Evolutionary conservation across 2,113 vertebrate species (phyloP).

Genomic region (Prietella phreatophila): DNA sequence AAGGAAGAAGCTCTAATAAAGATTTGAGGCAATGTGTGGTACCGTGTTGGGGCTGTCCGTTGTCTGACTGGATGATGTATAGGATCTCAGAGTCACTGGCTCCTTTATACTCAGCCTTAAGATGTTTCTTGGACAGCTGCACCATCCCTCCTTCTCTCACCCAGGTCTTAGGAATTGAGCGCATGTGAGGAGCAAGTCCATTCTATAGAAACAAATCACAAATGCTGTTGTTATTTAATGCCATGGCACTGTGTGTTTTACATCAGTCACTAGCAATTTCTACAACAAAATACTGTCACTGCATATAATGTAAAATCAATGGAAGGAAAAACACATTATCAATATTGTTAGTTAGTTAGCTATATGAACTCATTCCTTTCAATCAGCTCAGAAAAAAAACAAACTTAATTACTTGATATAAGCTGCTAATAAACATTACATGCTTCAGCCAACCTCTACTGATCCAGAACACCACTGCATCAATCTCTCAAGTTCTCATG

Average conservation of each 20-base stretch:
- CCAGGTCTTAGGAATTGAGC: conserved; percentile 80
- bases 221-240: not conserved
- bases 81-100: conserved; percentile 73
- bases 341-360: not conserved
- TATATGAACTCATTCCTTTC: not conserved
- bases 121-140: conserved; percentile 81
- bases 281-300: not conserved
- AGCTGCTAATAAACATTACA: not conserved
- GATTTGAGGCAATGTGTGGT: conserved; percentile 29
- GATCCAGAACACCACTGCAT: not conserved
- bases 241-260: not conserved
- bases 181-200: conserved; percentile 64
- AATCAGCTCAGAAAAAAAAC: not conserved
- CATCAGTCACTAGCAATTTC: not conserved
- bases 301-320: not conserved
- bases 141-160: conserved; percentile 92
- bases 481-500: not conserved
- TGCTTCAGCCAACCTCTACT: not conserved
- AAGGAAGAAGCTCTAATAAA: not conserved
- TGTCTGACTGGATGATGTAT: conserved; percentile 74
- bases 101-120: conserved; percentile 73
- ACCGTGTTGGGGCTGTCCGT: conserved; percentile 81
- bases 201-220: conserved; percentile 62
- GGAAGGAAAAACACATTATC: not conserved
- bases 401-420: not conserved